Evolutionary conservation across 2,797 vertebrate species (phyloP).

Genomic region (Girardinus metallicus): DNA sequence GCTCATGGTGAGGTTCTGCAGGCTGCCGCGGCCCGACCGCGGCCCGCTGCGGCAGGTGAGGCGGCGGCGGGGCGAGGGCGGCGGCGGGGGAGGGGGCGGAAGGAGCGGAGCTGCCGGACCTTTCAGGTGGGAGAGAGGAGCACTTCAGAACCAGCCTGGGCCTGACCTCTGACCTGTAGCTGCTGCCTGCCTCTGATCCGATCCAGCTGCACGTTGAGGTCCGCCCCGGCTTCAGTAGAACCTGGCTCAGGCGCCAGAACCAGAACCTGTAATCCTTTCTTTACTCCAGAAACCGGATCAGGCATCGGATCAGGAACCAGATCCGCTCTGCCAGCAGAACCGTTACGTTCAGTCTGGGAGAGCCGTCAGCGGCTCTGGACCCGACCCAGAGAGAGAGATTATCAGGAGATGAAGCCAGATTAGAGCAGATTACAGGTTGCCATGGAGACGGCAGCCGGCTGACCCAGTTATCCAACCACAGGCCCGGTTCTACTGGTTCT

Average conservation of each 20-base stretch:
- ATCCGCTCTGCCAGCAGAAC: neutral
- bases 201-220: neutral
- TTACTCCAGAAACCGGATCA: neutral
- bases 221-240: neutral
- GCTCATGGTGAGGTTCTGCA: conserved; percentile 58
- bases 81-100: conserved; percentile 30
- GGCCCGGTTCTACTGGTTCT: neutral
- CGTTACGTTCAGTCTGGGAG: neutral
- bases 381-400: neutral
- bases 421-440: conserved; percentile 13
- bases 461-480: conserved; percentile 26
- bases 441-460: conserved; percentile 28
- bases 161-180: neutral
- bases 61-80: conserved; percentile 27
- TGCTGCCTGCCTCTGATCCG: neutral
- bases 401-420: neutral
- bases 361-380: no score
- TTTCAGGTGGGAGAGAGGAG: conserved; percentile 53
- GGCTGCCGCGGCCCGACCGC: neutral
- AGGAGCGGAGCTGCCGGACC: conserved; percentile 27
- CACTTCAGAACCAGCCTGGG: neutral
- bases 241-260: neutral
- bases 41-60: conserved; percentile 53
- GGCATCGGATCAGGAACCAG: neutral
- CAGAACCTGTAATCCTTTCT: neutral